phyloP scores from a whole-genome alignment of 2,113 vertebrate genomes.

The Pteropus alecto region DNA sequence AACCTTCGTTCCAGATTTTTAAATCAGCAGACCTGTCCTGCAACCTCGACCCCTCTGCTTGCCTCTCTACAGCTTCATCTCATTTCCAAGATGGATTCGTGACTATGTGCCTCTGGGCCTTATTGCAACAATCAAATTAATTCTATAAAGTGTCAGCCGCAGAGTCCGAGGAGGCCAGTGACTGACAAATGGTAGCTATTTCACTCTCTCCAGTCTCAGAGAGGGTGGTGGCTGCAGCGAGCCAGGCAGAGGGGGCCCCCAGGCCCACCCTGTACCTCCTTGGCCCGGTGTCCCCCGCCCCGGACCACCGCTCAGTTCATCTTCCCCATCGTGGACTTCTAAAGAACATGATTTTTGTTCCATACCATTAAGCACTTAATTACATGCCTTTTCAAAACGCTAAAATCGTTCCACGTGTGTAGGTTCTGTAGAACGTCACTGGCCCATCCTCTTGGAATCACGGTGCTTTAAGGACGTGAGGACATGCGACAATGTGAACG shows the following conservation, averaged over 20 bases:
- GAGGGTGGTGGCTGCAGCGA: fast-evolving
- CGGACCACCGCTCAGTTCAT: fast-evolving
- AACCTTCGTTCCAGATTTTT: neutral
- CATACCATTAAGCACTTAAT: neutral
- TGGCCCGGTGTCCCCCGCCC: too few species aligned
- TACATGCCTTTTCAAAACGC: neutral
- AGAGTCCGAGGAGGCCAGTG: neutral
- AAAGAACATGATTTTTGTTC: neutral
- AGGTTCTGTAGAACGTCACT: fast-evolving
- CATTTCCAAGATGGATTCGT: neutral
- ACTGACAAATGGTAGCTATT: neutral
- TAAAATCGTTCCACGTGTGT: neutral
- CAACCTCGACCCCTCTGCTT: neutral
- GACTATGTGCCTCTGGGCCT: neutral
- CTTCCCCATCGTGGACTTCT: too few species aligned
- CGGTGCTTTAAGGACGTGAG: fast-evolving
- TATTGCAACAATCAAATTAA: neutral
- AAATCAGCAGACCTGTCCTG: too few species aligned
- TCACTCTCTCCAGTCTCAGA: neutral
- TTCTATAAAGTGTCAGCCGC: neutral
- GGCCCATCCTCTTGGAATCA: neutral
- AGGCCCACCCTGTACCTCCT: fast-evolving
- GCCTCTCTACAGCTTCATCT: neutral
- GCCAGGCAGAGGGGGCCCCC: too few species aligned
- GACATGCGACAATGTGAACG: fast-evolving